These are phyloP conservation scores for Mesorhabditis belari DNA, from an alignment of 2,888 invertebrate species.

Conservation along the genomic window DNA sequence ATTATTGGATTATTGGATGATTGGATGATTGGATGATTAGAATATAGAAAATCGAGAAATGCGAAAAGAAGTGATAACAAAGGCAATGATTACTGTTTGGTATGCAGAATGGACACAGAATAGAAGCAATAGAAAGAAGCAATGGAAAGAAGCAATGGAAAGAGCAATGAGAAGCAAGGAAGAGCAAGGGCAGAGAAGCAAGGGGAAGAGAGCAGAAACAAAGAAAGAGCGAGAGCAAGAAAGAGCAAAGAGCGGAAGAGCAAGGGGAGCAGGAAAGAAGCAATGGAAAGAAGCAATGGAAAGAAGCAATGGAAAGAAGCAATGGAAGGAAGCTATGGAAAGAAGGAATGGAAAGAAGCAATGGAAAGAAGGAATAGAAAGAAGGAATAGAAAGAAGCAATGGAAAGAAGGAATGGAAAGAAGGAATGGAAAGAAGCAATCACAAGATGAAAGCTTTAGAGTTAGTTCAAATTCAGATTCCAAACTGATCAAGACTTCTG, in stretches of 20 bases:
- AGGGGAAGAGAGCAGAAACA: neutral
- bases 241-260: conserved; percentile 6
- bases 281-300: neutral
- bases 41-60: neutral
- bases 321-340: no score
- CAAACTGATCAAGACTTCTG: no score
- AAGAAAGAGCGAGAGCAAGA: conserved; percentile 3
- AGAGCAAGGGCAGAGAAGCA: neutral
- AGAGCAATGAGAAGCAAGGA: conserved; percentile 2
- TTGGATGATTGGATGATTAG: neutral
- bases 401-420: no score
- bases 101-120: neutral
- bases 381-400: no score
- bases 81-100: neutral
- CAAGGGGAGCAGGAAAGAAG: neutral
- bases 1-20: conserved; percentile 4
- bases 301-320: neutral
- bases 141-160: neutral
- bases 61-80: conserved; percentile 2
- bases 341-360: no score
- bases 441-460: no score
- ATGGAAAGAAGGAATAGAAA: no score
- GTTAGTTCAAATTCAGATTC: no score
- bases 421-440: no score
- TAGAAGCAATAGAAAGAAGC: no score